These are phyloP conservation scores for Festucalex cinctus DNA, from an alignment of 2,113 vertebrate species.

Conservation along the genomic window DNA sequence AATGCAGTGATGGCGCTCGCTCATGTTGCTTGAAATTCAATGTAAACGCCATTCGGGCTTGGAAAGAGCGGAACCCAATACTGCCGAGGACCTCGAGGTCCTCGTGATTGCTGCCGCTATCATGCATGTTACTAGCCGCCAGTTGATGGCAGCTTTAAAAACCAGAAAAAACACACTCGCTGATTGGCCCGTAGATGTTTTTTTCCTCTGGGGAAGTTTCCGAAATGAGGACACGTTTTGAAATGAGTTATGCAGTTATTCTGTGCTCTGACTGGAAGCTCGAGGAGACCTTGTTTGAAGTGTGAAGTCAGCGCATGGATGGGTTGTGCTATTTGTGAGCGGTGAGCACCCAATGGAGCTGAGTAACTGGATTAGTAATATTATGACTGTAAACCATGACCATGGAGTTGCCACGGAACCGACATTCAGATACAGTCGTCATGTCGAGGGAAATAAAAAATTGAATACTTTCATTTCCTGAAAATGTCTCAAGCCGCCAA, in stretches of 20 bases:
- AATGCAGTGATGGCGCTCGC: slow-evolving; percentile 27
- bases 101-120: slow-evolving; percentile 12
- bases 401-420: not conserved
- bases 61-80: slow-evolving; percentile 32
- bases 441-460: slow-evolving; percentile 3
- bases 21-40: slow-evolving; percentile 41
- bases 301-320: slow-evolving; percentile 8
- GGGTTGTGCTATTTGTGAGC: slow-evolving; percentile 2
- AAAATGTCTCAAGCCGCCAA: not conserved
- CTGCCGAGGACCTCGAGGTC: slow-evolving; percentile 8
- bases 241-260: slow-evolving; percentile 6
- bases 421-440: slow-evolving; percentile 1
- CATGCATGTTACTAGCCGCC: not conserved
- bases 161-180: slow-evolving; percentile 12
- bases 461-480: slow-evolving; percentile 8
- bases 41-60: slow-evolving; percentile 6
- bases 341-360: not conserved
- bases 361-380: not conserved
- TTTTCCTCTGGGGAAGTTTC: not conserved
- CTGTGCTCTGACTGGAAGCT: not conserved
- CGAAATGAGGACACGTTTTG: slow-evolving; percentile 5
- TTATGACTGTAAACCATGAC: not conserved
- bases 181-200: slow-evolving; percentile 13
- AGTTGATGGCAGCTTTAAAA: slow-evolving; percentile 9
- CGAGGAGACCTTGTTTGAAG: slow-evolving; percentile 4